phyloP scores from a whole-genome alignment of 37 sponge, comb jelly and placozoan genomes.

The Diacarnus erythraeanus region DNA sequence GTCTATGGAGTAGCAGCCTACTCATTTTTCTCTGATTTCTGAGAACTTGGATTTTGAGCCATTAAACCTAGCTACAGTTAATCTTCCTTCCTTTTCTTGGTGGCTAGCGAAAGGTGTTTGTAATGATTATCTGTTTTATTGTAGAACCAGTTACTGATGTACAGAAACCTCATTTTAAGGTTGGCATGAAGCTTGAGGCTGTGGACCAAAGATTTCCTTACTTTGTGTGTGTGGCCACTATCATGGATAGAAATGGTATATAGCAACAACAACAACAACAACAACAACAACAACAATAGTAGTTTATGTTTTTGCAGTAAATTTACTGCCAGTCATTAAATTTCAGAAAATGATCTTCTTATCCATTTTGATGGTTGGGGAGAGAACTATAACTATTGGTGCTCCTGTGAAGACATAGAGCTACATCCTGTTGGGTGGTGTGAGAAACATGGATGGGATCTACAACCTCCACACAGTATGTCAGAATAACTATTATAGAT shows the following conservation, averaged over 20 bases:
- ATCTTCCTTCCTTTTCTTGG: too few species aligned
- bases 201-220: slow-evolving; percentile 77
- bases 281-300: not conserved
- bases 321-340: not conserved
- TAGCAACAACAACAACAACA: not conserved
- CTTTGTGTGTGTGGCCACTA: slow-evolving; percentile 85
- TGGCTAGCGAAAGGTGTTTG: too few species aligned
- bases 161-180: too few species aligned
- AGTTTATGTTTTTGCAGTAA: not conserved
- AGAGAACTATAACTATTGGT: slow-evolving; percentile 73
- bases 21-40: too few species aligned
- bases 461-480: slow-evolving; percentile 58
- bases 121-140: too few species aligned
- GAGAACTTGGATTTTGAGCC: too few species aligned
- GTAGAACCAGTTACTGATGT: too few species aligned
- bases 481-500: too few species aligned
- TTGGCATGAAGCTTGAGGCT: slow-evolving; percentile 81
- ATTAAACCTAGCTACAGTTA: too few species aligned
- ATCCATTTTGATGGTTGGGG: slow-evolving; percentile 90
- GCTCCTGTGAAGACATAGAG: slow-evolving; percentile 36
- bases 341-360: slow-evolving; percentile 30
- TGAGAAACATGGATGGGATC: slow-evolving; percentile 55
- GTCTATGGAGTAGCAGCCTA: too few species aligned
- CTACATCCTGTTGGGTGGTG: slow-evolving; percentile 85
- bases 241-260: slow-evolving; percentile 52